A percentile compares a stretch with the other conserved stretches of the same genome.
Evolutionary conservation across 1,140 invertebrate genomes (phyloP).

Genomic region (Octopus sinensis): DNA sequence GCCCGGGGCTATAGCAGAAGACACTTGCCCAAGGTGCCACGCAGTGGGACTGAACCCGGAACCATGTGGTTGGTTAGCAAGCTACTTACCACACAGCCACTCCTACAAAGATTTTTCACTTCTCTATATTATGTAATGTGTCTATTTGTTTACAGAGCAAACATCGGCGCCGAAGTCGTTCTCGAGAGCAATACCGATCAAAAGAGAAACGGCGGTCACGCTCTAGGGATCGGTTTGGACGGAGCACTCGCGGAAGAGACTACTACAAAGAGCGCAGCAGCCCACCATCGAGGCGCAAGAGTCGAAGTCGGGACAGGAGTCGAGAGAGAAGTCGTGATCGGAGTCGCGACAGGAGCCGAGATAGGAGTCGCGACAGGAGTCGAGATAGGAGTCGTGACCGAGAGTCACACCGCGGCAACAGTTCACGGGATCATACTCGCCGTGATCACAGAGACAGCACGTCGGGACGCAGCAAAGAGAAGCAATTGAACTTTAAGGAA

Average conservation of each 20-base stretch:
- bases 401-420: neutral
- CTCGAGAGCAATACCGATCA: constrained; percentile 17
- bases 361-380: constrained; percentile 19
- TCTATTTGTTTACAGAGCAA: constrained; percentile 17
- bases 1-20: too few relatives aligned
- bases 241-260: neutral
- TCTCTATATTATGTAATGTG: too few relatives aligned
- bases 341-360: constrained; percentile 27
- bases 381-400: constrained; percentile 2
- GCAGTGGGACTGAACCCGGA: too few relatives aligned
- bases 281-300: constrained; percentile 13
- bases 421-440: neutral
- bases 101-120: too few relatives aligned
- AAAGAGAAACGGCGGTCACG: constrained; percentile 14
- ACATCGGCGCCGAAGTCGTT: constrained; percentile 24
- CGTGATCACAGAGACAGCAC: neutral
- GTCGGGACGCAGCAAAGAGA: constrained; percentile 12
- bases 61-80: too few relatives aligned
- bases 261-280: constrained; percentile 19
- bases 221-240: neutral
- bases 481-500: constrained; percentile 46
- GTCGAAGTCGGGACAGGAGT: constrained; percentile 22
- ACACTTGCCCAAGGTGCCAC: too few relatives aligned
- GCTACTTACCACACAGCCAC: too few relatives aligned
- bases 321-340: constrained; percentile 20